A percentile compares a stretch with the other conserved stretches of the same genome.
phyloP scores from a whole-genome alignment of 2,113 vertebrate genomes.

The Suricata suricatta region DNA sequence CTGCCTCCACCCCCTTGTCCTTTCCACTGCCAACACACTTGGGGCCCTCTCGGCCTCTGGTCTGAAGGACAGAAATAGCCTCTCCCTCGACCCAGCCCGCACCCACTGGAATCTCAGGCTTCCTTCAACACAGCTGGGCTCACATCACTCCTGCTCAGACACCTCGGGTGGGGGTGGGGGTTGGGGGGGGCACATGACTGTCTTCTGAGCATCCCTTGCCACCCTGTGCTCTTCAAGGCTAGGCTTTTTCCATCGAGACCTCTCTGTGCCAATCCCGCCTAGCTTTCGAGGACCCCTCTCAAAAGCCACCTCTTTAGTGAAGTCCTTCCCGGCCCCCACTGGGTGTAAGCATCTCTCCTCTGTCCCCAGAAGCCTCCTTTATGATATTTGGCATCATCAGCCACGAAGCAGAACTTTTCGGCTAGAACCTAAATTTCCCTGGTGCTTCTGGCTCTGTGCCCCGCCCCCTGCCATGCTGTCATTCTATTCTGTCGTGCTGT shows the following conservation, averaged over 20 bases:
- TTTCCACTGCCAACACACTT: background rate
- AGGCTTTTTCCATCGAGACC: background rate
- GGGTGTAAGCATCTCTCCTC: background rate
- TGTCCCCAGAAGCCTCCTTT: background rate
- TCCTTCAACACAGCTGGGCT: background rate
- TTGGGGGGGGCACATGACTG: background rate
- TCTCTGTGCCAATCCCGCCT: background rate
- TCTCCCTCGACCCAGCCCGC: background rate
- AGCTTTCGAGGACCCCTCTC: background rate
- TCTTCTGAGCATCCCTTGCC: background rate
- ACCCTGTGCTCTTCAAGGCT: background rate
- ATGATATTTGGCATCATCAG: rapidly evolving
- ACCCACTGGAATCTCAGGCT: background rate
- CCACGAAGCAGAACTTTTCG: background rate
- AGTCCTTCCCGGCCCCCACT: background rate
- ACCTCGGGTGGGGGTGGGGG: background rate
- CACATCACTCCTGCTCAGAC: background rate
- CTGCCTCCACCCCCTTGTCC: background rate
- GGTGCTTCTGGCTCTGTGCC: background rate
- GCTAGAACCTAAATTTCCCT: background rate
- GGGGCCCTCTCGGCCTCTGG: conserved; percentile 17
- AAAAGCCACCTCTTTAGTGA: background rate
- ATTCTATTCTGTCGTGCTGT: background rate
- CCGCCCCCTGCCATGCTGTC: background rate
- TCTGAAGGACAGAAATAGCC: conserved; percentile 35